phyloP scores from a whole-genome alignment of 2,888 invertebrate species.

The Cephus spinipes region DNA sequence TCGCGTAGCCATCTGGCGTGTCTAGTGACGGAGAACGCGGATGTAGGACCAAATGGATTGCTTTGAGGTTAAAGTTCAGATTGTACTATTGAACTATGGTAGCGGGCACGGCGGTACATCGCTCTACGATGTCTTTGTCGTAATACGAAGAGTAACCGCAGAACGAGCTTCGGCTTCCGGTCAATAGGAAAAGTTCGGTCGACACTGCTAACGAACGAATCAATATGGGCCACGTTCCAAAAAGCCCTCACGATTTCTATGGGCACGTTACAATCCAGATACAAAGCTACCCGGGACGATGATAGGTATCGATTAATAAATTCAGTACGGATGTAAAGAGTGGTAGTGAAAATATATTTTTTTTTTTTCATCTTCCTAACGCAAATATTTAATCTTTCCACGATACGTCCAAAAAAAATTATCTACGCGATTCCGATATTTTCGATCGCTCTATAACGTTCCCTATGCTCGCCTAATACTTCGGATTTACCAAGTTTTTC shows the following conservation, averaged over 20 bases:
- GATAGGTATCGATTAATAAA: background rate
- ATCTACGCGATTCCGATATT: background rate
- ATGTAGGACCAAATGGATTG: background rate
- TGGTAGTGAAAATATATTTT: background rate
- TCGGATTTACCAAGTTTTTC: background rate
- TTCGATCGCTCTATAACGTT: background rate
- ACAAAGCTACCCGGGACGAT: background rate
- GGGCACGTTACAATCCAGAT: background rate
- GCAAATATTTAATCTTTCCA: too few relatives aligned
- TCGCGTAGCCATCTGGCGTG: background rate
- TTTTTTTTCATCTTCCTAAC: too few relatives aligned
- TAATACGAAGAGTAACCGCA: background rate
- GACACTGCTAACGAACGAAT: conserved; percentile 20
- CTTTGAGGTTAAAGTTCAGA: background rate
- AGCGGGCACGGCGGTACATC: background rate
- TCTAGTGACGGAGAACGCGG: background rate
- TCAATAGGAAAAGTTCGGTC: conserved; percentile 25
- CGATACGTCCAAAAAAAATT: background rate
- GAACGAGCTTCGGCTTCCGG: background rate
- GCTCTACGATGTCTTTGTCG: background rate
- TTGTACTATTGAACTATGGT: background rate
- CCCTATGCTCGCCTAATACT: background rate
- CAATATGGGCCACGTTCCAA: conserved; percentile 28
- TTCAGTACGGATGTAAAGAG: background rate
- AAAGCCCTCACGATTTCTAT: conserved; percentile 17